phyloP scores from a whole-genome alignment of 35 echinoderm and acorn worm genomes.

The Chiridota heheva region DNA sequence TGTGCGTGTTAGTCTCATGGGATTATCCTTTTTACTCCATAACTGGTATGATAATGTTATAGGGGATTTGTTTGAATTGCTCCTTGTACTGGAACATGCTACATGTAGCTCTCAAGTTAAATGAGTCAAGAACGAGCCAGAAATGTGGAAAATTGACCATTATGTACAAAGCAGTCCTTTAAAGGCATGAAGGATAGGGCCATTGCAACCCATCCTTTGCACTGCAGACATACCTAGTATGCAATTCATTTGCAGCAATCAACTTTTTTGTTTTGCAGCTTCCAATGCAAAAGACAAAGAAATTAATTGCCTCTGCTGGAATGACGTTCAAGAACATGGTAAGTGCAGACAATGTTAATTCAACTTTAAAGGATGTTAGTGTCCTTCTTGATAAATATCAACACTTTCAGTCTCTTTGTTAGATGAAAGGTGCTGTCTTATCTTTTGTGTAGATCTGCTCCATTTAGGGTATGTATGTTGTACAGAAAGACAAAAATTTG shows the following conservation, averaged over 20 bases:
- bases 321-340: slow-evolving; percentile 95
- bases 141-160: background rate
- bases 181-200: background rate
- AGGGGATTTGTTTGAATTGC: no score
- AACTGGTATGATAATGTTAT: no score
- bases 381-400: background rate
- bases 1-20: no score
- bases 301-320: slow-evolving; percentile 71
- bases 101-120: background rate
- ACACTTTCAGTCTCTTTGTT: background rate
- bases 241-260: background rate
- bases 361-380: background rate
- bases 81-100: no score
- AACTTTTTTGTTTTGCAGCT: slow-evolving; percentile 37
- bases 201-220: background rate
- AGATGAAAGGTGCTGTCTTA: background rate
- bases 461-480: background rate
- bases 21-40: no score
- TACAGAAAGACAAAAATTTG: background rate
- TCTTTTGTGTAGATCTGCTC: background rate
- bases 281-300: slow-evolving; percentile 86
- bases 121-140: background rate
- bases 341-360: background rate
- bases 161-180: background rate
- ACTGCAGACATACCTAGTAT: background rate